phyloP scores from a whole-genome alignment of 2,797 vertebrate species.

The Glossophaga mutica region DNA sequence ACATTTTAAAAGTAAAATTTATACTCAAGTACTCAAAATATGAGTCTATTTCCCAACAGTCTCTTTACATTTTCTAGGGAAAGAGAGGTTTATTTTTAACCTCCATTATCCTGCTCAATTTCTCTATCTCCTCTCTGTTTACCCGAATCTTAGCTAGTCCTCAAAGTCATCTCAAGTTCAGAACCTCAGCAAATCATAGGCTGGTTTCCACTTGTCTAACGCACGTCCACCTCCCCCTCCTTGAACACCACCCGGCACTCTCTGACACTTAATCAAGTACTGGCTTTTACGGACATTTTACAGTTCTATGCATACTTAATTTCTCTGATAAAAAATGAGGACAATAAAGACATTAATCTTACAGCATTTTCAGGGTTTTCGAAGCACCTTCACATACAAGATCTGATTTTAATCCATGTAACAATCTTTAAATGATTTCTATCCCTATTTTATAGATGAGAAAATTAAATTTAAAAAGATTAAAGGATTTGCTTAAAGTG shows the following conservation, averaged over 20 bases:
- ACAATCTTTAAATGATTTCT: neutral
- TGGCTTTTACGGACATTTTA: neutral
- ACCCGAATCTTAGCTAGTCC: neutral
- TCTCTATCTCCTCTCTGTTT: neutral
- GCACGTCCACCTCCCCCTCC: neutral
- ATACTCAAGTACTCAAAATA: neutral
- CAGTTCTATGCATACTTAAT: neutral
- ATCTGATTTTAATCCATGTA: constrained; percentile 29
- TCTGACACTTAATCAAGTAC: neutral
- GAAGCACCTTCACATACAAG: neutral
- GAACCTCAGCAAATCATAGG: neutral
- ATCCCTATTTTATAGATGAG: neutral
- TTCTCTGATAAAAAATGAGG: neutral
- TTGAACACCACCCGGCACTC: neutral
- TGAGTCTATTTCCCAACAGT: neutral
- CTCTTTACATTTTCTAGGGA: neutral
- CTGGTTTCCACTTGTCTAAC: neutral
- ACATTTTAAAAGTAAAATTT: neutral
- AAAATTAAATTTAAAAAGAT: neutral
- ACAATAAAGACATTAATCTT: neutral
- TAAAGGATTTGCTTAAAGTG: neutral
- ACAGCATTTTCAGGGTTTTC: neutral
- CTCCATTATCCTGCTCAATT: neutral
- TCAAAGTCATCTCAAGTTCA: neutral
- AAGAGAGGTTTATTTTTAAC: neutral